Conservation (phyloP, 2,113 vertebrate species). For the Malaclemys terrapin region DNA sequence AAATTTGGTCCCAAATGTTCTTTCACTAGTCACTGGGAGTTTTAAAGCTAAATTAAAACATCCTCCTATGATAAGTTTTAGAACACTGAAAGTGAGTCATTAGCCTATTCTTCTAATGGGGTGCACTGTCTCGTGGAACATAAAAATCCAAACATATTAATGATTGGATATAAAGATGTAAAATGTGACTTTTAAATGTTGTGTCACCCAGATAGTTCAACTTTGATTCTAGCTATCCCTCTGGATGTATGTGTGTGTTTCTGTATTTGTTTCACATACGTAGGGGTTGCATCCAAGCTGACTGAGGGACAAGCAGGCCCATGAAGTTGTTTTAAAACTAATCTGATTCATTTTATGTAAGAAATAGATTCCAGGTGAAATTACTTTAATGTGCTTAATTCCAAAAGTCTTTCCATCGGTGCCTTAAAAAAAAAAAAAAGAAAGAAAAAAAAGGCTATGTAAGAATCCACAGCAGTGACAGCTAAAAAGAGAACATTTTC, state of each 20-base stretch:
- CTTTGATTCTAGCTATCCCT: not conserved
- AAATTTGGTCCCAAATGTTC: not conserved
- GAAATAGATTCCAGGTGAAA: not conserved
- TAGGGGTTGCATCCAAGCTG: not conserved
- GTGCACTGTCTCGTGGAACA: slow-evolving; percentile 12
- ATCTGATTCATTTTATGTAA: not conserved
- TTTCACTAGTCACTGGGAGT: slow-evolving; percentile 1
- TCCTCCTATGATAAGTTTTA: not conserved
- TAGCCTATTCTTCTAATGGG: slow-evolving; percentile 22
- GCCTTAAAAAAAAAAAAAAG: not conserved
- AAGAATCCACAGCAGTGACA: not conserved
- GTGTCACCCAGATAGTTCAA: not conserved
- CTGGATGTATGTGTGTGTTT: not conserved
- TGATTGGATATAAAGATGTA: not conserved
- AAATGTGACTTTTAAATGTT: not conserved
- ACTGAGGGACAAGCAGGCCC: not conserved
- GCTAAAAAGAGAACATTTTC: not conserved
- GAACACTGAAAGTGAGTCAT: slow-evolving; percentile 6
- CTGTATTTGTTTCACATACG: not conserved
- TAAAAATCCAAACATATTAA: slow-evolving; percentile 34
- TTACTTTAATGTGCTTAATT: slow-evolving; percentile 2
- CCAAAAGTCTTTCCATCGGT: not conserved
- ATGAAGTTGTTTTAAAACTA: not conserved
- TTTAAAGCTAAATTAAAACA: slow-evolving; percentile 40
- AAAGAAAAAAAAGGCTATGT: not conserved